Percentiles rank a stretch among this genome's conserved stretches.
Conservation (phyloP, 2,797 vertebrate genomes). For the Oryzias dopingdopingensis region DNA sequence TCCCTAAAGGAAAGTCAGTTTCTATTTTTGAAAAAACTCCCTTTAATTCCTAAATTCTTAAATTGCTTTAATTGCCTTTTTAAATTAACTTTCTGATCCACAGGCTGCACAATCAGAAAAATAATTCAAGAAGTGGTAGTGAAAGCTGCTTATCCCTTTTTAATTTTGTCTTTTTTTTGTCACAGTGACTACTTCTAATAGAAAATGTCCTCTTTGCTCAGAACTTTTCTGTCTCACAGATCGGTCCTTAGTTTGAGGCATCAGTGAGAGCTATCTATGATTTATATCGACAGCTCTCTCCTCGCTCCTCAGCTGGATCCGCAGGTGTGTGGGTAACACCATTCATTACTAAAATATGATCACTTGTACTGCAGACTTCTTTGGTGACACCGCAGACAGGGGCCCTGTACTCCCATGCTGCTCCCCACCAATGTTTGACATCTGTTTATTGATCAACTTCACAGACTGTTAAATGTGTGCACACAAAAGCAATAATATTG, state of each 20-base stretch:
- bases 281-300: conserved; percentile 64
- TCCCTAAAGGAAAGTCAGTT: too few species aligned
- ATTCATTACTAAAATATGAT: conserved; percentile 61
- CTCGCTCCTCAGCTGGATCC: conserved; percentile 35
- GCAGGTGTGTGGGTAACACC: conserved; percentile 52
- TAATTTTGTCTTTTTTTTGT: conserved; percentile 21
- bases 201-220: conserved; percentile 57
- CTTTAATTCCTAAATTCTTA: too few species aligned
- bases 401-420: conserved; percentile 2
- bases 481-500: conserved; percentile 28
- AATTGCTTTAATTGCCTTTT: too few species aligned
- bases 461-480: conserved; percentile 1
- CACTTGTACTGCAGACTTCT: conserved; percentile 37
- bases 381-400: conserved; percentile 14
- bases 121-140: conserved; percentile 1
- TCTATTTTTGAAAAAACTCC: too few species aligned
- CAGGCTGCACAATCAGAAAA: too few species aligned
- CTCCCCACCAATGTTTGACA: conserved; percentile 18
- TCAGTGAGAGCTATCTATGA: conserved; percentile 54
- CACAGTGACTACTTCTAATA: conserved; percentile 45
- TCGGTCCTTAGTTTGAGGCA: conserved; percentile 36
- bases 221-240: conserved; percentile 41
- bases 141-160: conserved; percentile 40
- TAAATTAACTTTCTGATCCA: too few species aligned
- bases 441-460: conserved; percentile 23